Conservation (phyloP, 1,140 invertebrate genomes). For the Platorchestia sp. region DNA sequence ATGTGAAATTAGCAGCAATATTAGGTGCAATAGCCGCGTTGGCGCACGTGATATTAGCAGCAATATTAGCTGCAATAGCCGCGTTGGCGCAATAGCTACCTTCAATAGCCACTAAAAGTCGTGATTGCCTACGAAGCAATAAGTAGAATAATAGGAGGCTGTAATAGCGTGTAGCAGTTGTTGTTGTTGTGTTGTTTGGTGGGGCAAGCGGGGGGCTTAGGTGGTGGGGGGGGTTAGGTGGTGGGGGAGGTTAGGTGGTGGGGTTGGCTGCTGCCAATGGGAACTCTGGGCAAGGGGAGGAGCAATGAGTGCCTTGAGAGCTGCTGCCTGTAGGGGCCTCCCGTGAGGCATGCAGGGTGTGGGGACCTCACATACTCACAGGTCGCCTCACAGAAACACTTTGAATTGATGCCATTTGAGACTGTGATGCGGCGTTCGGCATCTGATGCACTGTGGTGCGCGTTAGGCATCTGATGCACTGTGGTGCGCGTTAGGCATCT, state of each 20-base stretch:
- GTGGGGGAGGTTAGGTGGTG: neutral
- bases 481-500: neutral
- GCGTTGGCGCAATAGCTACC: neutral
- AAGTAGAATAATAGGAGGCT: conserved; percentile 37
- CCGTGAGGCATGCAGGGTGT: neutral
- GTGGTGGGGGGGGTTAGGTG: neutral
- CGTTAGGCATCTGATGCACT: neutral
- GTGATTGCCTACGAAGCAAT: conserved; percentile 32
- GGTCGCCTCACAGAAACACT: too few relatives aligned
- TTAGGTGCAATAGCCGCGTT: too few relatives aligned
- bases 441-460: neutral
- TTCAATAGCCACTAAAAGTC: conserved; percentile 47
- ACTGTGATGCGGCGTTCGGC: neutral
- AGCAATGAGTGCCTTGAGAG: neutral
- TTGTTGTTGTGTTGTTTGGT: conserved; percentile 10
- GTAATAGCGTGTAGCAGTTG: conserved; percentile 54
- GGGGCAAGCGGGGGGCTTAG: neutral
- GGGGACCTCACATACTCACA: neutral
- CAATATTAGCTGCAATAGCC: conserved; percentile 8
- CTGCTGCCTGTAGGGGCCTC: neutral
- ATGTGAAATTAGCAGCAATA: neutral
- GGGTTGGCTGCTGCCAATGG: neutral
- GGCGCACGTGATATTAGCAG: neutral
- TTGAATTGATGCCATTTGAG: too few relatives aligned
- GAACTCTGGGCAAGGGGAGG: neutral